Evolutionary conservation across 2,797 vertebrate species (phyloP), one percentile per base, ranked within the genome.

Genomic region (Scolopax bukidnonensis): DNA sequence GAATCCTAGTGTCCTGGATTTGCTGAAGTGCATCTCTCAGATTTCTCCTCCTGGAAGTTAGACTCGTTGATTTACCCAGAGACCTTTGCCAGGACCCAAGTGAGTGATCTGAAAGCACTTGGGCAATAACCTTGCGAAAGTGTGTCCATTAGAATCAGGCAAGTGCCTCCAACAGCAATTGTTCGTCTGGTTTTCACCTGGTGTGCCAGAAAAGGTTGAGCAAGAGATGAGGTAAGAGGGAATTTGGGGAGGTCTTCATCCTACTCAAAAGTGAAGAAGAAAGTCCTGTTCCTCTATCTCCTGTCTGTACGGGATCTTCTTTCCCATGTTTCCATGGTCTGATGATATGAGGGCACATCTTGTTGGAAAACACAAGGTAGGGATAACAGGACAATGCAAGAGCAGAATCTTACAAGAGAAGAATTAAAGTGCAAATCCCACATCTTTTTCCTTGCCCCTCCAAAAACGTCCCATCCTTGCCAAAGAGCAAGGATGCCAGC

Each of bases 221-320:
- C 57, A 84, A 93, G 60, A 30, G 59, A 53, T 94, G 85, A 95
- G 45, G 67, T 77, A 74, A 92, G 63, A 83, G 30, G 47, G n/a
- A 30, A 54, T 59, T 9, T 71, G n/a, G 15, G 16, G 70, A 76
- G 14, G 13, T 63, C 59, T 40, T 84, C 59, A 12, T 64, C 60
- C 40, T 56, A 20, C 71, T 84, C 30, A 38, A 84, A 91, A 70
- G 14, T 23, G 48, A 84, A 71, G 68, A 84, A 59, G 43, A 50
- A 81, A 71, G 23, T 93, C 56, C 47, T 79, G 15, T 6, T 79
- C 12, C n/a, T 90, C 43, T 8, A 25, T 48, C 45, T 70, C 11
- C 15, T 69, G 4, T 77, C 48, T 75, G 11, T 51, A 56, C 63
- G 38, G 16, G 53, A 43, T 45, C 51, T 73, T 78, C 32, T 67